phyloP scores from a whole-genome alignment of 2,888 invertebrate species.

The Drosophila eohydei region DNA sequence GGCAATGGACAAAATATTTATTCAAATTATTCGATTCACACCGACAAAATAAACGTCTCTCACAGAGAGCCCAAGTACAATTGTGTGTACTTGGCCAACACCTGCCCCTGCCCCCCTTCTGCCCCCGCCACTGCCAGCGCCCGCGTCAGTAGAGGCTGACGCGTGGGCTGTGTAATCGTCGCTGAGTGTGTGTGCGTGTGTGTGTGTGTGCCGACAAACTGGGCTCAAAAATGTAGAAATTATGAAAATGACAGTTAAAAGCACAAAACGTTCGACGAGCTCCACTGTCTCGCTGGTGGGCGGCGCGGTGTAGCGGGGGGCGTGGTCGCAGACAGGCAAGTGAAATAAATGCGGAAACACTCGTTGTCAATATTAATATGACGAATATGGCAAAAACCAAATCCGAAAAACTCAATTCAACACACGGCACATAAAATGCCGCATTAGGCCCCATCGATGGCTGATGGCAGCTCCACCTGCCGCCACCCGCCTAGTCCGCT shows the following conservation, averaged over 20 bases:
- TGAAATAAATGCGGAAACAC: slow-evolving; percentile 81
- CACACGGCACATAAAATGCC: slow-evolving; percentile 78
- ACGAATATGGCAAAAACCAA: slow-evolving; percentile 82
- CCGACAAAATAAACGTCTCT: slow-evolving; percentile 32
- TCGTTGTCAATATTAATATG: slow-evolving; percentile 82
- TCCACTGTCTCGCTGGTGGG: slow-evolving; percentile 3
- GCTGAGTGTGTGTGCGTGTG: slow-evolving; percentile 24
- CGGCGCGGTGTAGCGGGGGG: not conserved
- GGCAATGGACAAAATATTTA: slow-evolving; percentile 79
- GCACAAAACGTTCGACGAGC: slow-evolving; percentile 64
- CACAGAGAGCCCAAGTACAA: slow-evolving; percentile 27
- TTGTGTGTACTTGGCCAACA: slow-evolving; percentile 49
- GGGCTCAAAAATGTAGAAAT: slow-evolving; percentile 80
- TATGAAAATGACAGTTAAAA: slow-evolving; percentile 81
- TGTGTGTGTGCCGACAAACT: slow-evolving; percentile 53
- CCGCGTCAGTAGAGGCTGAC: slow-evolving; percentile 39
- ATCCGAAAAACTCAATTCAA: slow-evolving; percentile 80
- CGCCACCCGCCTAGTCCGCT: not conserved
- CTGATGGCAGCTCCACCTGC: not conserved
- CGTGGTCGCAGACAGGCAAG: slow-evolving; percentile 63
- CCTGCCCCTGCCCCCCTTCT: slow-evolving; percentile 21
- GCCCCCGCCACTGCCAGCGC: not conserved
- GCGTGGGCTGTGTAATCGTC: slow-evolving; percentile 78
- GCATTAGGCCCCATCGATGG: slow-evolving; percentile 64
- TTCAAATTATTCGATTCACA: slow-evolving; percentile 75